Evolutionary conservation across 2,797 vertebrate species (phyloP), one percentile per base, ranked within the genome.

Genomic region (Yasuhikotakia modesta): DNA sequence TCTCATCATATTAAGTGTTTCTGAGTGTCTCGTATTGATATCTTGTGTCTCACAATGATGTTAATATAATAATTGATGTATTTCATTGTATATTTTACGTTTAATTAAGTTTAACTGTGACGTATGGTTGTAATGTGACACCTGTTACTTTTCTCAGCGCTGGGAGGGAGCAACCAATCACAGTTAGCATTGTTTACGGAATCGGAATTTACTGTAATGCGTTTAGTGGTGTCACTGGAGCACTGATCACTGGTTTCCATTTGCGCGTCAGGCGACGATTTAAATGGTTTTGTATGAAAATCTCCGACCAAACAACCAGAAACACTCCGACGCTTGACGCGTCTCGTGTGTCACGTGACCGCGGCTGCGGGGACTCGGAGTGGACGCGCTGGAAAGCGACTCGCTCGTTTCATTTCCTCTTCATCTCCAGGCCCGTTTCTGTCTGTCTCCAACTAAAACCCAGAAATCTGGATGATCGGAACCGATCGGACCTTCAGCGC

Each of bases 381-480:
- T 74, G 60, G 72, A 64, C 4, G 61, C 30, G 72, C 72, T 74
- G 39, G 72, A 27, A n/a, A 24, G 46, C 52, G 2, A 12, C 53
- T 17, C 61, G 72, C 30, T 53, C 19, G 17, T 63, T 50, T 73
- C 72, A 65, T 24, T 74, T 74, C 48, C 60, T 74, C 60, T 74
- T 74, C 72, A 24, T 39, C 48, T 2, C 12, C 60, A 65, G 60
- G 61, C 61, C 60, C 21, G 21, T 27, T 10, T 53, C 30, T 13
- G 30, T 65, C 72, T 39, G 60, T 39, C 35, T 39, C 11, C 35
- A 43, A 39, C 72, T 53, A 21, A 13, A 4, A 64, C 13, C 13
- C 43, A 1, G 17, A 32, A 0, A 46, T 2, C 58, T 13, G 71
- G 16, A 63, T 50, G 58, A 60, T 64, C 71, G 13, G 58, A 24